Percentiles rank a stretch among this genome's conserved stretches.
These are phyloP conservation scores for Pocillopora grandis DNA, from an alignment of 92 coral and sea anemone genomes.

Conservation along the genomic window DNA sequence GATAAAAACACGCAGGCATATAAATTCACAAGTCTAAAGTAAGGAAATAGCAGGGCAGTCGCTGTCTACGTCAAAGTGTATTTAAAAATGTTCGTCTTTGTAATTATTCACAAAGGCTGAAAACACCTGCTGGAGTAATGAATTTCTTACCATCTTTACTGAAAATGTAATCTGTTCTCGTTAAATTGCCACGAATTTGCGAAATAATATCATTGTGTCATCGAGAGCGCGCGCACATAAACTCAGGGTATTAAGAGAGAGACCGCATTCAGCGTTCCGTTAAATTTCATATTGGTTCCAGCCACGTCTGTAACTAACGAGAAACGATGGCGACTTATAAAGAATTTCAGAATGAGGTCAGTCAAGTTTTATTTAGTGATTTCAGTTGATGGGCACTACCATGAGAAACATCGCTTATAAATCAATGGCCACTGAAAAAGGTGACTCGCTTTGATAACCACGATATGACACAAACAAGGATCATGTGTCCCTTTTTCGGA, in stretches of 20 bases:
- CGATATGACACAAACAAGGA: no score
- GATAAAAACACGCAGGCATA: background rate
- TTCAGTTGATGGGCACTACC: background rate
- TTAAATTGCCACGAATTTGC: conserved; percentile 33
- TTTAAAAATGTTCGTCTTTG: conserved; percentile 4
- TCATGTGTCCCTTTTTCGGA: no score
- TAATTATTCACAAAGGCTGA: conserved; percentile 39
- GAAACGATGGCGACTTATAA: conserved; percentile 18
- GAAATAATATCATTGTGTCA: conserved; percentile 1
- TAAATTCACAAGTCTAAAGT: background rate
- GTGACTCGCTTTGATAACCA: no score
- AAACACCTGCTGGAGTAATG: conserved; percentile 44
- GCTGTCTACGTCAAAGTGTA: background rate
- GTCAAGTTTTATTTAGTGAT: background rate
- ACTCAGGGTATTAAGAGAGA: background rate
- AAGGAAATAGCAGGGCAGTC: background rate
- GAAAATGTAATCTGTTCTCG: conserved; percentile 38
- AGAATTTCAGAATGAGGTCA: conserved; percentile 42
- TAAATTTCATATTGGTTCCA: background rate
- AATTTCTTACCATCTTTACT: conserved; percentile 22
- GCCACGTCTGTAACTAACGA: background rate
- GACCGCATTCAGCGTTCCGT: background rate
- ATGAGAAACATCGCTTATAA: background rate
- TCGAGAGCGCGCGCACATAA: background rate
- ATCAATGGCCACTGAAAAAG: no score